A percentile compares a stretch with the other conserved stretches of the same genome.
Evolutionary conservation across 2,888 invertebrate genomes (phyloP).

Genomic region (Hirtodrosophila confusa): DNA sequence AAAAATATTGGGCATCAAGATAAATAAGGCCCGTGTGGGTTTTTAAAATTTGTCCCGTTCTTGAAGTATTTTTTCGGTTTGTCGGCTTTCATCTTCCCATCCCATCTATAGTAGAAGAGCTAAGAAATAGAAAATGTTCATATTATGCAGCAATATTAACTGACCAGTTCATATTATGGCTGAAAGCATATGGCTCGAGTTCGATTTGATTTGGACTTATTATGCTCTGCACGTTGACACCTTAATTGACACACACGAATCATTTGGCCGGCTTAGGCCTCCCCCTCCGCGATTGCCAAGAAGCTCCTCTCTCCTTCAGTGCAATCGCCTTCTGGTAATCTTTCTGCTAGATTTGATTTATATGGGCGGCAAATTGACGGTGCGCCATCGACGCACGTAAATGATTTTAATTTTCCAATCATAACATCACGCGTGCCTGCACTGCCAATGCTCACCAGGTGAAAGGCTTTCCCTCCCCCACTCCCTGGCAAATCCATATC

Average conservation of each 20-base stretch:
- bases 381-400: constrained; percentile 66
- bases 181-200: constrained; percentile 34
- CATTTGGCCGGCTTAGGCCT: too few species aligned
- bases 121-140: neutral
- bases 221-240: neutral
- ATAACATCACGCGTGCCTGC: constrained; percentile 74
- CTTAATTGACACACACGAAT: too few species aligned
- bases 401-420: constrained; percentile 79
- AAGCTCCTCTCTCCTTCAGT: neutral
- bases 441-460: constrained; percentile 60
- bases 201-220: constrained; percentile 36
- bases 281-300: too few species aligned
- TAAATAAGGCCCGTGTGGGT: too few species aligned
- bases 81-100: too few species aligned
- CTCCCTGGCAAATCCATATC: constrained; percentile 6
- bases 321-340: constrained; percentile 21
- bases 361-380: constrained; percentile 68
- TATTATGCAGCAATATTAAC: constrained; percentile 35
- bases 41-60: too few species aligned
- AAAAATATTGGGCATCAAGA: too few species aligned
- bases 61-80: too few species aligned
- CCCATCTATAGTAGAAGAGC: too few species aligned
- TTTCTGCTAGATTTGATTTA: constrained; percentile 70
- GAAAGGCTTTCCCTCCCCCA: neutral
- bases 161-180: constrained; percentile 32